These are phyloP conservation scores for Goniozus legneri DNA, from an alignment of 1,140 invertebrate genomes.

Conservation along the genomic window DNA sequence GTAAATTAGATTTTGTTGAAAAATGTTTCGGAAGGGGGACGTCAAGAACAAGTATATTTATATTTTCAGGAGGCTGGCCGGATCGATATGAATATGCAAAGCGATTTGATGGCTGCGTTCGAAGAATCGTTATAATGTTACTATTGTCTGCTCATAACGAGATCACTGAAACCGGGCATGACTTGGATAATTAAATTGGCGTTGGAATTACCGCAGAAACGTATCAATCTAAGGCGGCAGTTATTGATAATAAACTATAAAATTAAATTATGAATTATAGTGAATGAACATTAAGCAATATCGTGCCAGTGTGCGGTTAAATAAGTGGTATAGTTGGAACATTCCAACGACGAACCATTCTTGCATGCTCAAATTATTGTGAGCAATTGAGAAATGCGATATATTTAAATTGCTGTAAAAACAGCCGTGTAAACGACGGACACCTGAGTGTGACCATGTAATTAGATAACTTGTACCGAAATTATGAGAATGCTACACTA, in stretches of 20 bases:
- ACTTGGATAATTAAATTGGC: constrained; percentile 30
- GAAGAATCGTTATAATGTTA: constrained; percentile 84
- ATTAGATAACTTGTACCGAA: constrained; percentile 39
- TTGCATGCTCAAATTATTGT: constrained; percentile 3
- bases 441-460: constrained; percentile 47
- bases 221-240: constrained; percentile 19
- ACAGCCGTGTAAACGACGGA: constrained; percentile 35
- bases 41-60: constrained; percentile 42
- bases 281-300: constrained; percentile 13
- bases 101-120: constrained; percentile 95
- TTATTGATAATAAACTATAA: constrained; percentile 15
- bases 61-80: constrained; percentile 85
- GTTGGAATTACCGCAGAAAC: constrained; percentile 24
- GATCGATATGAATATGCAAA: constrained; percentile 98
- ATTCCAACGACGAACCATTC: constrained; percentile 25
- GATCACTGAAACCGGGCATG: constrained; percentile 28
- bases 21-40: constrained; percentile 16
- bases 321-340: constrained; percentile 28
- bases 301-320: constrained; percentile 7
- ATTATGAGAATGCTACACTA: constrained; percentile 33
- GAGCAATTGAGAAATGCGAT: constrained; percentile 8
- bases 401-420: constrained; percentile 16
- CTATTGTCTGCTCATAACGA: constrained; percentile 32
- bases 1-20: too few species aligned
- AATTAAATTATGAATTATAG: constrained; percentile 8